Percentiles rank a stretch among this genome's conserved stretches.
phyloP scores from a whole-genome alignment of 2,888 invertebrate species.

The Agonopterix arenella region DNA sequence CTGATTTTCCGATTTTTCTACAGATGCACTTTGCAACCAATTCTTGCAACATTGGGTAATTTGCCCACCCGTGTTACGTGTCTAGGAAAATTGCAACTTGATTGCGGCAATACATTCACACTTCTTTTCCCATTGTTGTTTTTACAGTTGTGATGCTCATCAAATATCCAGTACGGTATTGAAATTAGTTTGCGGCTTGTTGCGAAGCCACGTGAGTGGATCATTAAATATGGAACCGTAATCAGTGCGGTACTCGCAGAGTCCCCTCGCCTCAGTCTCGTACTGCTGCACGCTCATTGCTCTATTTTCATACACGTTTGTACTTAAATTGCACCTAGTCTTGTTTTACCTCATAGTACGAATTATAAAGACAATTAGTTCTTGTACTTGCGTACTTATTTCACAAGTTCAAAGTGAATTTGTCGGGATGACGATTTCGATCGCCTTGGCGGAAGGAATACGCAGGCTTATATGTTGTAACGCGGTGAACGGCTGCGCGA shows the following conservation, averaged over 20 bases:
- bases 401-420: neutral
- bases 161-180: slow-evolving; percentile 46
- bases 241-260: slow-evolving; percentile 61
- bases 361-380: too few species aligned
- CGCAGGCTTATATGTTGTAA: slow-evolving; percentile 52
- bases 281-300: slow-evolving; percentile 33
- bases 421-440: slow-evolving; percentile 24
- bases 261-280: slow-evolving; percentile 44
- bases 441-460: slow-evolving; percentile 49
- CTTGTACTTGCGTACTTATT: neutral
- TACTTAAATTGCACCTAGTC: slow-evolving; percentile 1
- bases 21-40: slow-evolving; percentile 28
- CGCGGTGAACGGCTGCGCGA: slow-evolving; percentile 46
- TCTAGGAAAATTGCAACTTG: slow-evolving; percentile 5
- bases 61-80: slow-evolving; percentile 8
- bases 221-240: slow-evolving; percentile 72
- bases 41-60: slow-evolving; percentile 23
- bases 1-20: slow-evolving; percentile 60
- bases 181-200: slow-evolving; percentile 63
- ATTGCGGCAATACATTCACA: neutral
- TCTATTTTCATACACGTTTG: slow-evolving; percentile 28
- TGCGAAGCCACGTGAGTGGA: slow-evolving; percentile 55
- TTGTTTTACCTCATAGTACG: too few species aligned
- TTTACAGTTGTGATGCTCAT: slow-evolving; percentile 5
- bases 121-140: slow-evolving; percentile 1